Evolutionary conservation across 2,113 vertebrate genomes (phyloP), one percentile per base, ranked within the genome.

Genomic region (Xenopus laevis): DNA sequence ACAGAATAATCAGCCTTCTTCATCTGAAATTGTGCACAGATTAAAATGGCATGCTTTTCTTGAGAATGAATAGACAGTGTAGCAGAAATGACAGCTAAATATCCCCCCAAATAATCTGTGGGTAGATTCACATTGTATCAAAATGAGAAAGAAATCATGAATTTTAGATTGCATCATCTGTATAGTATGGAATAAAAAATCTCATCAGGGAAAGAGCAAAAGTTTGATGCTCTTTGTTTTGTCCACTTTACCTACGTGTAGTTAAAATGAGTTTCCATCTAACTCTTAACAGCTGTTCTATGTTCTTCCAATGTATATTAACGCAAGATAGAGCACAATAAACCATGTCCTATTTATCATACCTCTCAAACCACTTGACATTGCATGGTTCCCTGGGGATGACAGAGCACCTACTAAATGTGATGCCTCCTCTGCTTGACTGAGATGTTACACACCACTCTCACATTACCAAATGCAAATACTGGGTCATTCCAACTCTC

Each of bases 341-440:
- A 68, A 17, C 23, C 15, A 17, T 33, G 47, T 68, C 27, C 53
- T 70, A 44, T 58, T 59, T 70, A 70, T 59, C 53, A 20, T 17
- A 11, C 13, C 68, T 57, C 53, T 44, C 10, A 58, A 58, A 44
- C 40, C 30, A 33, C n/a, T 70, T 58, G 68, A 58, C 68, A 58
- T 58, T 69, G 67, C 17, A 13, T 18, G n/a, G 53, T 44, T 70
- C 68, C 68, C 53, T 21, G 16, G 52, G 68, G 68, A 33, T 30
- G 65, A 50, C 3, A 18, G 65, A 67, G 13, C 11, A 64, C 47
- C 47, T 50, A 16, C 8, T 50, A 13, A 16, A 7, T 10, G 13
- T 7, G 6, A 9, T 40, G 8, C 33, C 6, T 40, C 33, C 6
- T 40, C 47, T 50, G 47, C 47, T 50, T 50, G 47, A 50, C 11